phyloP scores from a whole-genome alignment of 2,113 vertebrate species.

The Gasterosteus nipponicus region DNA sequence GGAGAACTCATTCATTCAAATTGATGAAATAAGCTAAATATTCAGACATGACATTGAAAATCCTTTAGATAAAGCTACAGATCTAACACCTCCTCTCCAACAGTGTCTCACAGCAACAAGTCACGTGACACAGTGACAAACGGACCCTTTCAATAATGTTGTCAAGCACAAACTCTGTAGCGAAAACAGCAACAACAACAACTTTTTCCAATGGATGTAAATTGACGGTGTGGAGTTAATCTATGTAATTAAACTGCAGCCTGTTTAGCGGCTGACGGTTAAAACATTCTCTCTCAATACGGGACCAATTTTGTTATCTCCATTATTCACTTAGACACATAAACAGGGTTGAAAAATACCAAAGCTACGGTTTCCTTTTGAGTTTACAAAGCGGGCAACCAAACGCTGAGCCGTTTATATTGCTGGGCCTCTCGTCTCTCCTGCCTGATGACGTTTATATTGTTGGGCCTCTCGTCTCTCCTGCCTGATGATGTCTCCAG shows the following conservation, averaged over 20 bases:
- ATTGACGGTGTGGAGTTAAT: not conserved
- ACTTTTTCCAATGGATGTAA: not conserved
- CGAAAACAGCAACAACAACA: not conserved
- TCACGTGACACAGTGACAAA: not conserved
- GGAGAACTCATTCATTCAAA: not conserved
- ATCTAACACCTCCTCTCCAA: not conserved
- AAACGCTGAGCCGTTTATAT: slow-evolving; percentile 14
- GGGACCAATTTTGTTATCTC: not conserved
- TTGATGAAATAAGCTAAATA: not conserved
- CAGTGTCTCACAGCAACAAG: not conserved
- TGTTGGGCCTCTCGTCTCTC: slow-evolving; percentile 33
- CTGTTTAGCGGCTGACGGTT: not conserved
- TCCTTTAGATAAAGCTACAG: not conserved
- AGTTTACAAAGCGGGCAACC: not conserved
- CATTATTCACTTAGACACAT: not conserved
- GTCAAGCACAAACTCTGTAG: not conserved
- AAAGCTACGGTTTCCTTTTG: not conserved
- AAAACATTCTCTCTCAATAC: not conserved
- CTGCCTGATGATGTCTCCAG: slow-evolving; percentile 45
- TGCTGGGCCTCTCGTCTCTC: slow-evolving; percentile 33
- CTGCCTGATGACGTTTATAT: slow-evolving; percentile 36
- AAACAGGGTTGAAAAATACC: not conserved
- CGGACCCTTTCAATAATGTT: not conserved
- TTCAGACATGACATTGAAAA: not conserved
- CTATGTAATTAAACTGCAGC: not conserved